phyloP scores from a whole-genome alignment of 2,797 vertebrate genomes.

The Eptatretus atami region DNA sequence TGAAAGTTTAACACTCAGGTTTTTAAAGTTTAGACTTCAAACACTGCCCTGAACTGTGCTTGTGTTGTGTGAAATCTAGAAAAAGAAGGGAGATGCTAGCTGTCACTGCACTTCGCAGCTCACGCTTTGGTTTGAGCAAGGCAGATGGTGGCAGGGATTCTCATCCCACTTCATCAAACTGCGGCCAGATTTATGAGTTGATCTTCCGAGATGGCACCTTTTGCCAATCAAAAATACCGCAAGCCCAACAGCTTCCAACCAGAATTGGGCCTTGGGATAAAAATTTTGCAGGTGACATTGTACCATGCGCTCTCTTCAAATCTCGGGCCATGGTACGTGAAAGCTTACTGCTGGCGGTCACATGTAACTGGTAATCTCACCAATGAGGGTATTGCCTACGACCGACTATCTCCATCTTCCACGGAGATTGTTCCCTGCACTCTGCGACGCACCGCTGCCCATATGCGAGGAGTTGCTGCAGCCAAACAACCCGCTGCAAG shows the following conservation, averaged over 20 bases:
- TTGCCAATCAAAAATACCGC: constrained; percentile 65
- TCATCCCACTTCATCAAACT: constrained; percentile 55
- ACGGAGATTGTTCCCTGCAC: constrained; percentile 51
- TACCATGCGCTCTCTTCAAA: constrained; percentile 49
- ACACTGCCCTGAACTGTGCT: no score
- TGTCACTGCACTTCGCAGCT: background rate
- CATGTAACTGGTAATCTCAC: constrained; percentile 84
- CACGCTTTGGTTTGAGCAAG: background rate
- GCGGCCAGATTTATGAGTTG: constrained; percentile 53
- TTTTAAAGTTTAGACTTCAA: no score
- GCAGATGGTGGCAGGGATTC: constrained; percentile 87
- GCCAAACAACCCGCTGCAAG: no score
- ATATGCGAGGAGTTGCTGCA: constrained; percentile 10
- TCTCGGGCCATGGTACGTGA: constrained; percentile 49
- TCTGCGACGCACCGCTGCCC: constrained; percentile 33
- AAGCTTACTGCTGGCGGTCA: constrained; percentile 64
- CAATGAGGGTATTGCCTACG: constrained; percentile 48
- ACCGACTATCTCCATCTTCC: constrained; percentile 45
- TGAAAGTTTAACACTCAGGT: no score
- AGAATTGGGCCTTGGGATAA: constrained; percentile 33
- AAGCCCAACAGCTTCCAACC: constrained; percentile 42
- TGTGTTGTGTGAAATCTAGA: no score
- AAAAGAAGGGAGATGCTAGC: no score
- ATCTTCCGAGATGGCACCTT: constrained; percentile 70
- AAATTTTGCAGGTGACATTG: constrained; percentile 50